Percentiles rank a stretch among this genome's conserved stretches.
Conservation (phyloP, 2,888 invertebrate genomes). For the Pollenia labialis region DNA sequence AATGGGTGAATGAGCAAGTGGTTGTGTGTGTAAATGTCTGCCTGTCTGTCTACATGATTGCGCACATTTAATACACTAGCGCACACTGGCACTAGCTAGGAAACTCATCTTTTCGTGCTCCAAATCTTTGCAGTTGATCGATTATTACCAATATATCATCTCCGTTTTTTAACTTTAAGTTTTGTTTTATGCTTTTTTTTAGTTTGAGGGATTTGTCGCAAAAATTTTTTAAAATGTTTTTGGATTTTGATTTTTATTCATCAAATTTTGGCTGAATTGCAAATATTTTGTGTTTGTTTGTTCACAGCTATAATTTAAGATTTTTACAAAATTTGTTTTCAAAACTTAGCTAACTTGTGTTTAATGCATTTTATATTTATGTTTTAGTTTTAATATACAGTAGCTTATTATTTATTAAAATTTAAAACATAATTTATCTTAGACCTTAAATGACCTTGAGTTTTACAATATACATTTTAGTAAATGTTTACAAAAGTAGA, state of each 20-base stretch:
- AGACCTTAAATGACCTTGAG: too few relatives aligned
- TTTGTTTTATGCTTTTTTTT: conserved; percentile 22
- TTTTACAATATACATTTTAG: too few relatives aligned
- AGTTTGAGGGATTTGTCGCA: not conserved
- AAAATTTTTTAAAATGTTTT: conserved; percentile 21
- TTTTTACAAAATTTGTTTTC: not conserved
- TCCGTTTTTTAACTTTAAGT: not conserved
- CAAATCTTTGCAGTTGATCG: conserved; percentile 51
- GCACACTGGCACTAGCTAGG: not conserved
- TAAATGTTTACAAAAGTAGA: too few relatives aligned
- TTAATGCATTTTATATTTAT: too few relatives aligned
- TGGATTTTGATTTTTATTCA: conserved; percentile 1
- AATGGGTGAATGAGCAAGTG: not conserved
- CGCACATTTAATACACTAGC: not conserved
- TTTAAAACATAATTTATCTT: too few relatives aligned
- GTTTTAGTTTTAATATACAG: too few relatives aligned
- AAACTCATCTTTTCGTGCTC: conserved; percentile 22
- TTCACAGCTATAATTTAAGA: not conserved
- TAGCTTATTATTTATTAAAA: too few relatives aligned
- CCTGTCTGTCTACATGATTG: not conserved
- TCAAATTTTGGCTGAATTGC: not conserved
- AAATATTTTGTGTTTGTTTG: not conserved
- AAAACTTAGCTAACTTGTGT: not conserved
- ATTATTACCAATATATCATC: conserved; percentile 29
- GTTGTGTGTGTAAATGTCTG: not conserved